Evolutionary conservation across 2,888 invertebrate genomes (phyloP), one percentile per base, ranked within the genome.

Genomic region (Nematopogon swammerdamellus): DNA sequence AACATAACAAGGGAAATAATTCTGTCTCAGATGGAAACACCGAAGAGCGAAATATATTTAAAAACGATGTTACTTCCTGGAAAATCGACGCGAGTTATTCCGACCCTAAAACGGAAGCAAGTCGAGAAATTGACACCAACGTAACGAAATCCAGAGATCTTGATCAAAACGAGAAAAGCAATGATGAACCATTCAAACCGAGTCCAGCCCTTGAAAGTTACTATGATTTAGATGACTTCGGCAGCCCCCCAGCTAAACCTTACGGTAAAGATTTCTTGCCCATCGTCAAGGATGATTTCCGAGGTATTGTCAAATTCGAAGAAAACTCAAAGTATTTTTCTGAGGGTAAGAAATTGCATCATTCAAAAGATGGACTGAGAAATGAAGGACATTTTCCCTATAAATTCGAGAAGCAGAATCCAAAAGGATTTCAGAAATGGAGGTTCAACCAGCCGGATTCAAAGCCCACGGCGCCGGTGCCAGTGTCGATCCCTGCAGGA

Each of bases 161-260:
- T 3, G 50, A 48, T 16, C 54, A 53, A n/a, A 53, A 58, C 20
- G 58, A 55, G n/a, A 58, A 57, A 29, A 53, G 52, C 5, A 47
- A 49, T n/a, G 63, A 64, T 46, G 57, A 54, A 19, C 68, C 69
- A 45, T 83, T 83, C 53, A 73, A 67, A 48, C 82, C 83, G 2
- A 84, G 83, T 59, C 79, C 72, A 10, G 80, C 75, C 56, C 54
- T 83, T 25, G 80, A 75, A 16, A 68, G 65, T 36, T 71, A 70
- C 54, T 72, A 73, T 54, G 82, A 82, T 55, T 67, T 62, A 51
- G 74, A 73, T 44, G 63, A 61, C 44, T 67, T 73, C 52, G 72
- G 76, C 14, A 66, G 66, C 3, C 51, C 54, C 18, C 65, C 67
- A 3, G 65, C 61, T n/a, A 54, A 57, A 50, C 62, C 66, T 11